These are phyloP conservation scores for Acrocephalus scirpaceus DNA, from an alignment of 2,797 vertebrate genomes.

Conservation along the genomic window DNA sequence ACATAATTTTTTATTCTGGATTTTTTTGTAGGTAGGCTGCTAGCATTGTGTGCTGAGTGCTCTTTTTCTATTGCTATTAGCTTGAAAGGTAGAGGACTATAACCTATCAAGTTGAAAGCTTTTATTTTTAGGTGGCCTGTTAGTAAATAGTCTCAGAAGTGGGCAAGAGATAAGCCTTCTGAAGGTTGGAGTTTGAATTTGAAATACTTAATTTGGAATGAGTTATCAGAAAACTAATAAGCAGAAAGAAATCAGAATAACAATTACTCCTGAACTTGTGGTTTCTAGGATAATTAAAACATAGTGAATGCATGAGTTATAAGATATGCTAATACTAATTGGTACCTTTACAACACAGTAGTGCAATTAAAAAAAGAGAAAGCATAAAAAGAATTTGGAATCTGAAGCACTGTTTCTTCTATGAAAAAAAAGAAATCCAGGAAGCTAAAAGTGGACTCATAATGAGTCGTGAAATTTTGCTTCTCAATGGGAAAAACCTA, in stretches of 20 bases:
- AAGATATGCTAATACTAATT: neutral
- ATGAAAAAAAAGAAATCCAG: neutral
- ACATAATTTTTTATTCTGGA: neutral
- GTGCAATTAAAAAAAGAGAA: neutral
- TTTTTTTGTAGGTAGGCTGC: neutral
- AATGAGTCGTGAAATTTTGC: neutral
- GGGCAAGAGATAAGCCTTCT: neutral
- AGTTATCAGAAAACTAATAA: neutral
- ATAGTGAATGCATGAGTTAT: neutral
- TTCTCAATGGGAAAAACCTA: neutral
- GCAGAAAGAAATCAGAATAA: neutral
- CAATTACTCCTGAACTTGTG: neutral
- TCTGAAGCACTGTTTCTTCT: neutral
- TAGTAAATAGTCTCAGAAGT: neutral
- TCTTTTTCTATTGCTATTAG: neutral
- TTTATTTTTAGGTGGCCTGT: neutral
- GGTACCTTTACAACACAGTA: neutral
- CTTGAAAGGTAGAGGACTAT: neutral
- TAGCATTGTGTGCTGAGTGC: neutral
- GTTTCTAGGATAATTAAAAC: neutral
- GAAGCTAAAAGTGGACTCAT: neutral
- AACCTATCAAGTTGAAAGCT: neutral
- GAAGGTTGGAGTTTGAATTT: neutral
- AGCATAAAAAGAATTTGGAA: neutral
- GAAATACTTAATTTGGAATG: neutral